Evolutionary conservation across 1,140 invertebrate genomes (phyloP).

Genomic region (Bombus terrestris): DNA sequence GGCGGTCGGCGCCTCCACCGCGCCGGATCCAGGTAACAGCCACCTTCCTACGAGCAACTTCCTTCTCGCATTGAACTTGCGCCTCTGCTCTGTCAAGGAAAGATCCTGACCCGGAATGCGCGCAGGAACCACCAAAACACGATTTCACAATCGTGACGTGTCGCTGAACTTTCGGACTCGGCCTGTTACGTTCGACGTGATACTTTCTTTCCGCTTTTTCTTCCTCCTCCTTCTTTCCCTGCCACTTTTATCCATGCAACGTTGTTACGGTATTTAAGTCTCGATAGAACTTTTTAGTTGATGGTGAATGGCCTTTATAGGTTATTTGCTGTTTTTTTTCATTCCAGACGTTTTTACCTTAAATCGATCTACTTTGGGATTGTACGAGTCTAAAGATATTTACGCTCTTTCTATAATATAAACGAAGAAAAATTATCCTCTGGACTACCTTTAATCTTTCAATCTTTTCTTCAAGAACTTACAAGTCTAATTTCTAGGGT

Average conservation of each 20-base stretch:
- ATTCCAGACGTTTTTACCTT: background rate
- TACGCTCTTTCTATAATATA: background rate
- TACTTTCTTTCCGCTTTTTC: background rate
- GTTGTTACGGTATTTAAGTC: background rate
- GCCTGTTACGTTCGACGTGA: conserved; percentile 2
- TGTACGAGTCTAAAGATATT: background rate
- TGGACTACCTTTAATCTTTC: background rate
- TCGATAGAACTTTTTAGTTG: background rate
- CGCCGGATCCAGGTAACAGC: conserved; percentile 15
- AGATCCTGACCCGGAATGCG: conserved; percentile 63
- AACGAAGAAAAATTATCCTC: no score
- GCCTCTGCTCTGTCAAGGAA: conserved; percentile 38
- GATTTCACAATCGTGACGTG: conserved; percentile 55
- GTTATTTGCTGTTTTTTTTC: background rate
- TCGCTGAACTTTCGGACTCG: conserved; percentile 9
- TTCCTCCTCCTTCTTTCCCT: background rate
- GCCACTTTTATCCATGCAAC: background rate
- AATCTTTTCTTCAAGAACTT: no score
- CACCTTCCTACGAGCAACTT: conserved; percentile 40
- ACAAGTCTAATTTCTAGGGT: no score
- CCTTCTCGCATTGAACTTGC: conserved; percentile 72
- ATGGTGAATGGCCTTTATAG: background rate
- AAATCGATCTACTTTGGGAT: background rate
- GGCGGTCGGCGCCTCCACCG: conserved; percentile 10
- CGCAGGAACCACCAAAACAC: conserved; percentile 56